Evolutionary conservation across 2,888 invertebrate species (phyloP).

Genomic region (Lacanobia wlatinum): DNA sequence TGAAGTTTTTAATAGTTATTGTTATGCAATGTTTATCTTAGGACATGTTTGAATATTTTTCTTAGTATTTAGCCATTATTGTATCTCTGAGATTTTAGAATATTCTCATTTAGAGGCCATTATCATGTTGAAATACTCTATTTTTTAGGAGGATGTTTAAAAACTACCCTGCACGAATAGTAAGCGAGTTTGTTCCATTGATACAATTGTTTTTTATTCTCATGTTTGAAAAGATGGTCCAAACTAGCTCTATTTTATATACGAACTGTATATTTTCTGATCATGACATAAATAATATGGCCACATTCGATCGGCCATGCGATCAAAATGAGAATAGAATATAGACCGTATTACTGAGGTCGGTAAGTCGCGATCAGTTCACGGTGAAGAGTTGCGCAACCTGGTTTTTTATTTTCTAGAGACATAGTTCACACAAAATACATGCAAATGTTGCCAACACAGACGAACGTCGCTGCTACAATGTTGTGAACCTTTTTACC

Average conservation of each 20-base stretch:
- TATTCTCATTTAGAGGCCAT: conserved; percentile 17
- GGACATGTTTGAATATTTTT: conserved; percentile 44
- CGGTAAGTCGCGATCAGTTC: background rate
- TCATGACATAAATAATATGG: background rate
- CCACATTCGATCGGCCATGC: background rate
- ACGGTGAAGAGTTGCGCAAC: background rate
- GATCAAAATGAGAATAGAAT: background rate
- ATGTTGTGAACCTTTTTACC: background rate
- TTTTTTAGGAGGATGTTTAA: background rate
- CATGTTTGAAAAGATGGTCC: background rate
- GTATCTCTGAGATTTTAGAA: background rate
- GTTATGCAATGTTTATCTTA: conserved; percentile 60
- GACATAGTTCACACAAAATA: background rate
- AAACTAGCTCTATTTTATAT: background rate
- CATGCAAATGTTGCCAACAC: background rate
- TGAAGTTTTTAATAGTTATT: conserved; percentile 65
- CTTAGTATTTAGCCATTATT: conserved; percentile 27
- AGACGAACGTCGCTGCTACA: background rate
- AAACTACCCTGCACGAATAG: background rate
- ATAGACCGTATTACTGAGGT: background rate
- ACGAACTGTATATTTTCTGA: background rate
- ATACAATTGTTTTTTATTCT: background rate
- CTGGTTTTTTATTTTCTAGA: background rate
- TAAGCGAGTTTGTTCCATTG: background rate
- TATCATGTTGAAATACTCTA: conserved; percentile 17